Percentiles rank a stretch among this genome's conserved stretches.
These are phyloP conservation scores for Cyclopterus lumpus DNA, from an alignment of 2,797 vertebrate genomes.

Conservation along the genomic window DNA sequence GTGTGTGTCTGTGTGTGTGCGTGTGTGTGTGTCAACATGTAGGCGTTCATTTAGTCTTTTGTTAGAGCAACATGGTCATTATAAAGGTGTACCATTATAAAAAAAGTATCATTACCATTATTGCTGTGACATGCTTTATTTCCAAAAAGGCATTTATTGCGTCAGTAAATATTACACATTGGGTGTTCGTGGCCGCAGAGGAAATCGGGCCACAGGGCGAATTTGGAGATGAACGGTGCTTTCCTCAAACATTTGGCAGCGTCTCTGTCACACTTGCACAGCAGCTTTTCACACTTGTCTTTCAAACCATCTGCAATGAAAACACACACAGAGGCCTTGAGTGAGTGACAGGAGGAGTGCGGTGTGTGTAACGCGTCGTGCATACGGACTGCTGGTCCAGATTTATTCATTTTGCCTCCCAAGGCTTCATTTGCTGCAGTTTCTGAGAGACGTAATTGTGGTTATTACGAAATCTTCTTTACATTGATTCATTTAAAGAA, in stretches of 20 bases:
- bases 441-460: background rate
- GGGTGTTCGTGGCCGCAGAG: constrained; percentile 84
- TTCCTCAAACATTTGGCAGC: constrained; percentile 87
- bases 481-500: background rate
- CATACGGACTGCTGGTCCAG: background rate
- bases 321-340: constrained; percentile 4
- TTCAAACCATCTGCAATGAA: constrained; percentile 85
- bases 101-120: background rate
- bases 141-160: constrained; percentile 38
- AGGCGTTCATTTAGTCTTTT: background rate
- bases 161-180: constrained; percentile 84
- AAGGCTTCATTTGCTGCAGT: background rate
- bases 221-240: constrained; percentile 84
- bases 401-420: background rate
- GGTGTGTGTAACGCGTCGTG: background rate
- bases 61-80: background rate
- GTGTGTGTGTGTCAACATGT: background rate
- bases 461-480: background rate
- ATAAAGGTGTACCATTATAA: background rate
- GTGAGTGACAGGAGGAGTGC: background rate
- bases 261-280: constrained; percentile 91
- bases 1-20: too few relatives aligned
- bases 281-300: constrained; percentile 87
- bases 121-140: constrained; percentile 6
- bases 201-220: constrained; percentile 86